A percentile compares a stretch with the other conserved stretches of the same genome.
Conservation (phyloP, 1,140 invertebrate species). For the Anoplophora glabripennis region DNA sequence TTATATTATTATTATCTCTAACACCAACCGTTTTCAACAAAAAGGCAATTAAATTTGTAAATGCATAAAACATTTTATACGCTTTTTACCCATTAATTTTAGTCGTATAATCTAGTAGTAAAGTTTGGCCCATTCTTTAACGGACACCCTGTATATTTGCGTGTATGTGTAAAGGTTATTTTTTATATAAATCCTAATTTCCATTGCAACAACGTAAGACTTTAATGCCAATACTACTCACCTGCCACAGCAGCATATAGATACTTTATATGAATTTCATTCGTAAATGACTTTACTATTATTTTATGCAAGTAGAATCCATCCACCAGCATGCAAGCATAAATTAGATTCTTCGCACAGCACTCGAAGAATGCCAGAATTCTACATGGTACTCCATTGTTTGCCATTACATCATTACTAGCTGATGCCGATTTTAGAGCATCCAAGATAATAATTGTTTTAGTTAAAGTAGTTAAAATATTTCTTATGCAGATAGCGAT, state of each 20-base stretch:
- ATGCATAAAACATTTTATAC: too few species aligned
- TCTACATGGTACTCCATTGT: slow-evolving; percentile 51
- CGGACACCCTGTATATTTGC: too few species aligned
- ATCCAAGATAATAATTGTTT: slow-evolving; percentile 53
- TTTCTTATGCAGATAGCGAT: slow-evolving; percentile 55
- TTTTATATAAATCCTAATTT: too few species aligned
- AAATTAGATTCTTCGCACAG: slow-evolving; percentile 53
- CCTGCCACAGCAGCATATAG: slow-evolving; percentile 50
- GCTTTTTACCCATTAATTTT: too few species aligned
- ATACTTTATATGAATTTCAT: slow-evolving; percentile 48
- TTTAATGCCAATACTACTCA: slow-evolving; percentile 25
- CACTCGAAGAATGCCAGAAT: slow-evolving; percentile 53
- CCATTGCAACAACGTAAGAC: too few species aligned
- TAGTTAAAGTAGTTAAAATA: slow-evolving; percentile 53
- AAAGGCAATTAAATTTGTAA: too few species aligned
- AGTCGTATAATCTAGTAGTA: too few species aligned
- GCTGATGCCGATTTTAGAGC: slow-evolving; percentile 48
- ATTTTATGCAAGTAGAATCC: slow-evolving; percentile 57
- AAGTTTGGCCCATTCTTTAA: too few species aligned
- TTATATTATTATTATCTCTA: too few species aligned
- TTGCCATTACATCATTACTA: slow-evolving; percentile 50
- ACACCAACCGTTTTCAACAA: too few species aligned
- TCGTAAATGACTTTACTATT: slow-evolving; percentile 57
- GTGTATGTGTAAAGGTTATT: too few species aligned
- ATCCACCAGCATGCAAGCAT: slow-evolving; percentile 60